Conservation (phyloP, 2,797 vertebrate species). For the Meriones psammophilus region DNA sequence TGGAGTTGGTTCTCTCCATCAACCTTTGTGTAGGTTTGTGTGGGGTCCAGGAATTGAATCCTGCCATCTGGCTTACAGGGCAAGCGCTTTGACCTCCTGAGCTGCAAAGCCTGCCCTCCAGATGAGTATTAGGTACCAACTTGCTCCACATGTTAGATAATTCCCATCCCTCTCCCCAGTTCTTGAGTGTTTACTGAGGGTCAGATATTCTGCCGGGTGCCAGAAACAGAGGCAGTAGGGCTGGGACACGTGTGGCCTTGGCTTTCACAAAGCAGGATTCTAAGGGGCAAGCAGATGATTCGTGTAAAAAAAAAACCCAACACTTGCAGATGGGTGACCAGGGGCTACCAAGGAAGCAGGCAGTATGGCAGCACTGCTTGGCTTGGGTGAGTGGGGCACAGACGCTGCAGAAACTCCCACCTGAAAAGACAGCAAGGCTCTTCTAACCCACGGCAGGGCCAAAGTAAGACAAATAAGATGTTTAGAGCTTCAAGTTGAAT, state of each 20-base stretch:
- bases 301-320: slow-evolving; percentile 8
- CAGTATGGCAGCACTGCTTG: not conserved
- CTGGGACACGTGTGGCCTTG: not conserved
- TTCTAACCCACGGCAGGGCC: not conserved
- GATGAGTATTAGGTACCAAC: not conserved
- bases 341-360: not conserved
- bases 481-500: not conserved
- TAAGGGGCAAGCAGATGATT: slow-evolving; percentile 21
- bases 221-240: not conserved
- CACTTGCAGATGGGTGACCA: not conserved
- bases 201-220: not conserved
- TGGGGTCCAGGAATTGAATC: not conserved
- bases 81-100: not conserved
- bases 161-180: not conserved
- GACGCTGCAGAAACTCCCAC: not conserved
- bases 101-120: not conserved
- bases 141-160: not conserved
- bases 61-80: not conserved
- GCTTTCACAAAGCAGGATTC: not conserved
- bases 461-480: not conserved
- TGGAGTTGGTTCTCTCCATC: not conserved
- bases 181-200: not conserved
- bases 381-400: not conserved
- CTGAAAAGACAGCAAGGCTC: not conserved
- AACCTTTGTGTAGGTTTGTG: not conserved